These are phyloP conservation scores for Opisthocomus hoazin DNA, from an alignment of 2,113 vertebrate species.

Conservation along the genomic window DNA sequence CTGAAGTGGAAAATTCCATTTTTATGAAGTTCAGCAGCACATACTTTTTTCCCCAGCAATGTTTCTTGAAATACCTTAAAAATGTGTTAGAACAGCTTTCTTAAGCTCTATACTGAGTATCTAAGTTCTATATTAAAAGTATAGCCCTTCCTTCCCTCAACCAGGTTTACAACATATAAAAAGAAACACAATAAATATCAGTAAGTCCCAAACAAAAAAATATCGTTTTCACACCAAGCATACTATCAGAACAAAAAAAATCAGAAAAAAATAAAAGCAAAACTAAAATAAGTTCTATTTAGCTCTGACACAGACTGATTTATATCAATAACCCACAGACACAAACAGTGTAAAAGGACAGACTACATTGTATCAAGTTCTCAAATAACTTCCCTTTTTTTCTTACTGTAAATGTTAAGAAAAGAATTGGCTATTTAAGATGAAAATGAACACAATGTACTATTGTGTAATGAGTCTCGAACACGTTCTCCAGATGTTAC, in stretches of 20 bases:
- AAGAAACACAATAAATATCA: neutral
- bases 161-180: neutral
- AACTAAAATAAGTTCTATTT: neutral
- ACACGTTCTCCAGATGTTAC: conserved; percentile 45
- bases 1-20: neutral
- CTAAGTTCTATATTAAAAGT: neutral
- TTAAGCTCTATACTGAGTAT: neutral
- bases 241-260: neutral
- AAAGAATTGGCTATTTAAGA: conserved; percentile 27
- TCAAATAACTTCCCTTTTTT: neutral
- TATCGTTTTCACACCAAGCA: neutral
- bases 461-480: conserved; percentile 35
- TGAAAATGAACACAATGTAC: conserved; percentile 53
- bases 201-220: neutral
- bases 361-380: neutral
- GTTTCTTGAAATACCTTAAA: neutral
- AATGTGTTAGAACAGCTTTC: neutral
- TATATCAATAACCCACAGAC: neutral
- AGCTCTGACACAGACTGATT: neutral
- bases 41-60: neutral
- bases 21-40: neutral
- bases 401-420: neutral
- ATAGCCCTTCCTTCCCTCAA: neutral
- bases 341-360: neutral
- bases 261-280: neutral